A percentile compares a stretch with the other conserved stretches of the same genome.
These are phyloP conservation scores for Dendrolimus houi DNA, from an alignment of 2,888 invertebrate genomes.

Conservation along the genomic window DNA sequence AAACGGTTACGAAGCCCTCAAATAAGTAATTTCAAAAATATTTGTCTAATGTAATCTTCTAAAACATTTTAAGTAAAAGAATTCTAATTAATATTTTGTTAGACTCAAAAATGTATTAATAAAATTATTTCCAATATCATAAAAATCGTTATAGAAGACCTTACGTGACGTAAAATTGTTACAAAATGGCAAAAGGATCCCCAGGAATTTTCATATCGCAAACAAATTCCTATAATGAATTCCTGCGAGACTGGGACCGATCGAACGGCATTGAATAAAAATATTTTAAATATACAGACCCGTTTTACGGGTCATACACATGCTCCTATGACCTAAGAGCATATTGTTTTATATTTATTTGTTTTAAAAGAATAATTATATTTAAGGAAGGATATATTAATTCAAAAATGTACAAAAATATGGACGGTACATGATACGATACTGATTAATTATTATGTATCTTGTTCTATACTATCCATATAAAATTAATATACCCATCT, in stretches of 20 bases:
- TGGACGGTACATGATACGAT: too few species aligned
- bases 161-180: slow-evolving; percentile 22
- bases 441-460: too few species aligned
- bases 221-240: slow-evolving; percentile 60
- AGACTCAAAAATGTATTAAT: slow-evolving; percentile 6
- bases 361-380: too few species aligned
- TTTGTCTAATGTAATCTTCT: too few species aligned
- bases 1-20: too few species aligned
- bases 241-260: slow-evolving; percentile 15
- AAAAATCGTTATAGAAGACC: neutral
- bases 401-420: too few species aligned
- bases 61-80: neutral
- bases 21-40: too few species aligned
- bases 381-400: too few species aligned
- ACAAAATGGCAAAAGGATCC: slow-evolving; percentile 34
- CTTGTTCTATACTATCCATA: too few species aligned
- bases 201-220: slow-evolving; percentile 56
- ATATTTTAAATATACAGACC: neutral
- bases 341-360: too few species aligned
- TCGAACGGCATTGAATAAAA: neutral
- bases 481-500: too few species aligned
- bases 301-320: neutral
- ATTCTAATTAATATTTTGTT: slow-evolving; percentile 3
- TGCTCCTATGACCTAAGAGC: too few species aligned
- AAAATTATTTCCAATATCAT: slow-evolving; percentile 1